These are phyloP conservation scores for Oostethus manadensis DNA, from an alignment of 2,113 vertebrate species.

Conservation along the genomic window DNA sequence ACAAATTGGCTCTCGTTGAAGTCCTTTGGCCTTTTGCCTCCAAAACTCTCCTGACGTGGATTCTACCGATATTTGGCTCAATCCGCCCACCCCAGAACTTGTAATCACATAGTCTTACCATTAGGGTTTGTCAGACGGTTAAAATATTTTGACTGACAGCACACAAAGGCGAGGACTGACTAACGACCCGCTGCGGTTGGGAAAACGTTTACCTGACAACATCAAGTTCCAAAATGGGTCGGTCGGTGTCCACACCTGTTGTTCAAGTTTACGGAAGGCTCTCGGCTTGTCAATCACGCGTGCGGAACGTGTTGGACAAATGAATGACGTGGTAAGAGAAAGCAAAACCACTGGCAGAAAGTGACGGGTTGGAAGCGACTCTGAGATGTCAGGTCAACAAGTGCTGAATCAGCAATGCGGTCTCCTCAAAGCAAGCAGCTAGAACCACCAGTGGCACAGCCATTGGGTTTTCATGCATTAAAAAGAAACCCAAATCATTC, in stretches of 20 bases:
- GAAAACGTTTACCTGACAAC: background rate
- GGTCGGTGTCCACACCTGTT: background rate
- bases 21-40: too few species aligned
- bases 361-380: background rate
- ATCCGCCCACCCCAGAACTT: background rate
- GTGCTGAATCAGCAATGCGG: background rate
- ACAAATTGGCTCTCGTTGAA: too few species aligned
- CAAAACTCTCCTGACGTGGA: too few species aligned
- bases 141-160: background rate
- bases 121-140: background rate
- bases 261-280: background rate
- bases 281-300: background rate
- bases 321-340: slow-evolving; percentile 22
- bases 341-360: background rate
- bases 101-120: background rate
- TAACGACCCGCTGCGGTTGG: background rate
- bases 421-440: background rate
- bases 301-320: background rate
- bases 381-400: background rate
- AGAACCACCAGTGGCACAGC: background rate
- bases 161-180: background rate
- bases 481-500: too few species aligned
- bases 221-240: background rate
- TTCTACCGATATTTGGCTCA: background rate
- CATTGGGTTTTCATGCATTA: too few species aligned